phyloP scores from a whole-genome alignment of 2,888 invertebrate genomes.

The Trichacis sp. region DNA sequence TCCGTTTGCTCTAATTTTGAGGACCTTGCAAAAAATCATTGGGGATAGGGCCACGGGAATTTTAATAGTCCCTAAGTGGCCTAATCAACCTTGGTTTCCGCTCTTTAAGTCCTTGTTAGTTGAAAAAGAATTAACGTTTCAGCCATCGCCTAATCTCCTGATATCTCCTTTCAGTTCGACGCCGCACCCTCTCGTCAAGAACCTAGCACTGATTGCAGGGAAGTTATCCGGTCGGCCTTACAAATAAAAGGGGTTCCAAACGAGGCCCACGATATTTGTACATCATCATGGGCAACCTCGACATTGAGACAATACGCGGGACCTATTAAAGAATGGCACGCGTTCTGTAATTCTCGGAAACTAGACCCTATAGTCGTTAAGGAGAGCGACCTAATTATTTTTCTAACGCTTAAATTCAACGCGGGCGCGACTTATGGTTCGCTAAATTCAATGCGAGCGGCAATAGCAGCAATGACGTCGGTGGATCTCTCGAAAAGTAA shows the following conservation, averaged over 20 bases:
- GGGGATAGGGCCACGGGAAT: constrained; percentile 2
- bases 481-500: too few species aligned
- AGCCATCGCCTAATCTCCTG: constrained; percentile 9
- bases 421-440: too few species aligned
- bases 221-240: not conserved
- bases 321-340: too few species aligned
- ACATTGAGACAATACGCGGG: too few species aligned
- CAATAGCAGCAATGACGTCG: too few species aligned
- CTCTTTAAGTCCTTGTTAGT: constrained; percentile 7
- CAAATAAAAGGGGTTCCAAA: not conserved
- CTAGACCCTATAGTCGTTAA: too few species aligned
- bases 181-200: not conserved
- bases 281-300: too few species aligned
- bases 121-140: constrained; percentile 11
- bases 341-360: too few species aligned
- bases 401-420: too few species aligned
- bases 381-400: too few species aligned
- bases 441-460: too few species aligned
- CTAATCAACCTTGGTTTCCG: not conserved
- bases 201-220: not conserved
- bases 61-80: constrained; percentile 26
- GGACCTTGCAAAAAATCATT: constrained; percentile 20
- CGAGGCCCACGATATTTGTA: too few species aligned
- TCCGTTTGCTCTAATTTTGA: constrained; percentile 16
- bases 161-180: constrained; percentile 8